These are phyloP conservation scores for Malurus leucopterus DNA, from an alignment of 2,797 vertebrate species.

Conservation along the genomic window DNA sequence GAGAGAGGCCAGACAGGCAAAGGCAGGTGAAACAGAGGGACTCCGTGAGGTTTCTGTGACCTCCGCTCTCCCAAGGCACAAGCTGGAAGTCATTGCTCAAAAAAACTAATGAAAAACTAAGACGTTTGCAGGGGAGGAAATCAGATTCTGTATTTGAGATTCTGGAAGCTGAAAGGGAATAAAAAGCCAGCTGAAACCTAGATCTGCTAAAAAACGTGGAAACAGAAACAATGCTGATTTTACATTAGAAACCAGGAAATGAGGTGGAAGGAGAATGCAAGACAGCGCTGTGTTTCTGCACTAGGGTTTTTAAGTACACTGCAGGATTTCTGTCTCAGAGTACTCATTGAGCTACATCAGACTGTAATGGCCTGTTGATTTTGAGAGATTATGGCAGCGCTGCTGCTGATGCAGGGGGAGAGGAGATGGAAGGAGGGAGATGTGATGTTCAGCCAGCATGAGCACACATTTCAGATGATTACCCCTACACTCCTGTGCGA, in stretches of 20 bases:
- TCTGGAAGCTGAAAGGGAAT: neutral
- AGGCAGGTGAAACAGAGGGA: neutral
- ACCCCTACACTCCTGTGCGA: neutral
- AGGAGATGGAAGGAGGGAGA: slow-evolving; percentile 26
- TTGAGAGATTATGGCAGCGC: slow-evolving; percentile 49
- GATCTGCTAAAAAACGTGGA: neutral
- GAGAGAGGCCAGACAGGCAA: neutral
- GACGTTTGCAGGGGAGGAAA: neutral
- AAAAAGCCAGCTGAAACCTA: neutral
- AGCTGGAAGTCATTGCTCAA: neutral
- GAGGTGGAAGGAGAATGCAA: slow-evolving; percentile 3
- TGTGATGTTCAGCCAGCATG: neutral
- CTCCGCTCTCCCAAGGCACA: neutral
- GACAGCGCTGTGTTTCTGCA: slow-evolving; percentile 25
- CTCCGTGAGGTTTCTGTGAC: neutral
- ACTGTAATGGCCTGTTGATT: slow-evolving; percentile 62
- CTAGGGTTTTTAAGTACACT: slow-evolving; percentile 52
- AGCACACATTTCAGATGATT: slow-evolving; percentile 2
- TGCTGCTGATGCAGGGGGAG: slow-evolving; percentile 39
- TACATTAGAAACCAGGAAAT: neutral
- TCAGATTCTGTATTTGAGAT: neutral
- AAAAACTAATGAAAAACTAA: neutral
- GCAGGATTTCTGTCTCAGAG: slow-evolving; percentile 58
- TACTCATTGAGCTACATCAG: slow-evolving; percentile 58
- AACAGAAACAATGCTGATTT: slow-evolving; percentile 24